Evolutionary conservation across 2,113 vertebrate species (phyloP).

Genomic region (Cephalopterus ornatus): DNA sequence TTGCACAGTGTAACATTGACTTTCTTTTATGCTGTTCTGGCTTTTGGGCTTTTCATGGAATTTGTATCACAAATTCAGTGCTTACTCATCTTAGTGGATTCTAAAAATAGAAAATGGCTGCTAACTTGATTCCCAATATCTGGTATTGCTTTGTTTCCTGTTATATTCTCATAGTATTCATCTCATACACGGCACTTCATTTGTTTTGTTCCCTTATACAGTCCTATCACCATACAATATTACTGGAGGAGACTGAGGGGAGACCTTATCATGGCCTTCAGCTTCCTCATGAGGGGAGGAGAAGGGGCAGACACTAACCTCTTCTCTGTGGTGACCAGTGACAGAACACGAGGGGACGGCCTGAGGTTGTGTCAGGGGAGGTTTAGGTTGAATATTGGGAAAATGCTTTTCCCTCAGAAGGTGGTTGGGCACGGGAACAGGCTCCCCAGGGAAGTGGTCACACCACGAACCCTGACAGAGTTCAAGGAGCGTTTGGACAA

Average conservation of each 20-base stretch:
- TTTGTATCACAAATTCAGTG: background rate
- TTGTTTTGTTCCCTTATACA: background rate
- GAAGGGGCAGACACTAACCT: background rate
- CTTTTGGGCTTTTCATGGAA: background rate
- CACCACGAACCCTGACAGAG: background rate
- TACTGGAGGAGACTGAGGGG: background rate
- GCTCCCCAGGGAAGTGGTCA: background rate
- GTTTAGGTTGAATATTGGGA: accelerated
- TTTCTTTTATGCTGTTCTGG: background rate
- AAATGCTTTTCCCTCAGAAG: background rate
- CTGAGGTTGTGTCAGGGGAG: background rate
- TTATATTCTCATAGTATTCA: background rate
- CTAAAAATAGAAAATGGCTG: background rate
- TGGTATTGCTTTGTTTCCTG: background rate
- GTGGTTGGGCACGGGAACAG: accelerated
- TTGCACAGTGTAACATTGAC: background rate
- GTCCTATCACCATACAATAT: background rate
- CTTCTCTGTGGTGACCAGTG: too few species aligned
- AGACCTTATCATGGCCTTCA: background rate
- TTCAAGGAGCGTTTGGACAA: background rate
- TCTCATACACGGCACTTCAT: background rate
- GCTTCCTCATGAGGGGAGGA: background rate
- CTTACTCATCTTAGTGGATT: background rate
- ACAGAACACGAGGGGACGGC: background rate
- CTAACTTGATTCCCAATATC: background rate